Percentiles rank a stretch among this genome's conserved stretches.
Evolutionary conservation across 64 coral and sea anemone species (phyloP).

Genomic region (Acropora yongei): DNA sequence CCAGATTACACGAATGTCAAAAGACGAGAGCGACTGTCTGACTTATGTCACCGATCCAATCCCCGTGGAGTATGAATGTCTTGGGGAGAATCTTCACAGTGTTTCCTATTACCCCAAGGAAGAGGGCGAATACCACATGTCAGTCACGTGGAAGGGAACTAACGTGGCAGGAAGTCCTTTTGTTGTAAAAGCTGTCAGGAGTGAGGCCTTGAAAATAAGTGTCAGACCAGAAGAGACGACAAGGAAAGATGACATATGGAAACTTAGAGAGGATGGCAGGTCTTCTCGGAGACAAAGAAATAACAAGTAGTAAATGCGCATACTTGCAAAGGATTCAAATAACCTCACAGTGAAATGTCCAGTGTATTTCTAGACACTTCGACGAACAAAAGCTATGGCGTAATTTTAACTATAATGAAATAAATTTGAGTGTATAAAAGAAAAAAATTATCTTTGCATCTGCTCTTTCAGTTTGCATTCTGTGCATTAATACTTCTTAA

Average conservation of each 20-base stretch:
- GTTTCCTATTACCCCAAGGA: slow-evolving; percentile 62
- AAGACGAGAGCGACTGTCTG: slow-evolving; percentile 13
- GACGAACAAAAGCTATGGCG: too few species aligned
- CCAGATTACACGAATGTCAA: slow-evolving; percentile 59
- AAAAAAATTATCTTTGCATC: too few species aligned
- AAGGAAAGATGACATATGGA: slow-evolving; percentile 21
- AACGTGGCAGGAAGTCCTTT: slow-evolving; percentile 71
- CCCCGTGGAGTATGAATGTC: slow-evolving; percentile 60
- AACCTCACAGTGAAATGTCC: too few species aligned
- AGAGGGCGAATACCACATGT: slow-evolving; percentile 65
- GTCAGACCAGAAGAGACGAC: background rate
- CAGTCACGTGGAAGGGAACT: slow-evolving; percentile 65
- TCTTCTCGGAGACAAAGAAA: slow-evolving; percentile 16
- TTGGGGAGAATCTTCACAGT: slow-evolving; percentile 67
- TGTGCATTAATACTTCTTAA: too few species aligned
- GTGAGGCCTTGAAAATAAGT: background rate
- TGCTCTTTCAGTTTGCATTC: too few species aligned
- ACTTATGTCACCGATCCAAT: slow-evolving; percentile 27
- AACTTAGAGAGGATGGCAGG: slow-evolving; percentile 15
- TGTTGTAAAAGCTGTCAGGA: slow-evolving; percentile 47
- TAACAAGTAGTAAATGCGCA: background rate
- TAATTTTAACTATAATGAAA: too few species aligned
- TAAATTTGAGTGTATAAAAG: too few species aligned
- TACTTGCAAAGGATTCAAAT: background rate
- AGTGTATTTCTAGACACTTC: too few species aligned